Conservation (phyloP, 2,888 invertebrate species). For the Tyria jacobaeae region DNA sequence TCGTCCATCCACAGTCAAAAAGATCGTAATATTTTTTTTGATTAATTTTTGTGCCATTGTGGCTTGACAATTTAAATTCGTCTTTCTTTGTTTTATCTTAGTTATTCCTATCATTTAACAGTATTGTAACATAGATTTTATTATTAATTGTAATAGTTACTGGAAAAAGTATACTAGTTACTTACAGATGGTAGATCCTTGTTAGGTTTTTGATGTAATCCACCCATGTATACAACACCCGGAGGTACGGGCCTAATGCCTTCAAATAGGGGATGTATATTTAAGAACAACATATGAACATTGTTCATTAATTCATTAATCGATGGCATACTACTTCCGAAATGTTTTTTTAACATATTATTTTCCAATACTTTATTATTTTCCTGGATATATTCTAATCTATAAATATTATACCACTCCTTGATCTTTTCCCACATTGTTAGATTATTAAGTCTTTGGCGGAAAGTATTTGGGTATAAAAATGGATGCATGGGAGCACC, state of each 20-base stretch:
- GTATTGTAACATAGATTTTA: too few relatives aligned
- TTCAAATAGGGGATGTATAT: constrained; percentile 66
- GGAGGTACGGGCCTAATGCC: constrained; percentile 68
- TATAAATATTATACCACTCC: constrained; percentile 11
- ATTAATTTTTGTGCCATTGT: too few relatives aligned
- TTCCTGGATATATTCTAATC: constrained; percentile 1
- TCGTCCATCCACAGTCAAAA: too few relatives aligned
- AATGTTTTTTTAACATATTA: constrained; percentile 18
- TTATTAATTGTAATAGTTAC: too few relatives aligned
- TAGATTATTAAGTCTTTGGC: constrained; percentile 11
- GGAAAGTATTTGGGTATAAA: not conserved
- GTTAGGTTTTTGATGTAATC: constrained; percentile 62
- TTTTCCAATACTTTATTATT: constrained; percentile 9
- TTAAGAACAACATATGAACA: constrained; percentile 69
- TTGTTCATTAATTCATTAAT: constrained; percentile 47
- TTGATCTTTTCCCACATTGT: constrained; percentile 12
- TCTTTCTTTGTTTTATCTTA: too few relatives aligned
- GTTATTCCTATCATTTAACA: too few relatives aligned
- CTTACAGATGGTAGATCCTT: constrained; percentile 36
- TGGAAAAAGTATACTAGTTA: not conserved
- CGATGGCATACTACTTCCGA: constrained; percentile 38
- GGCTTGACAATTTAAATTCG: too few relatives aligned
- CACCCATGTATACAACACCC: constrained; percentile 66
- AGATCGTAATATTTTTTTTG: too few relatives aligned
- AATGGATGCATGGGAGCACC: constrained; percentile 9